A percentile compares a stretch with the other conserved stretches of the same genome.
Conservation (phyloP, 2,888 invertebrate species). For the Protophormia terraenovae region DNA sequence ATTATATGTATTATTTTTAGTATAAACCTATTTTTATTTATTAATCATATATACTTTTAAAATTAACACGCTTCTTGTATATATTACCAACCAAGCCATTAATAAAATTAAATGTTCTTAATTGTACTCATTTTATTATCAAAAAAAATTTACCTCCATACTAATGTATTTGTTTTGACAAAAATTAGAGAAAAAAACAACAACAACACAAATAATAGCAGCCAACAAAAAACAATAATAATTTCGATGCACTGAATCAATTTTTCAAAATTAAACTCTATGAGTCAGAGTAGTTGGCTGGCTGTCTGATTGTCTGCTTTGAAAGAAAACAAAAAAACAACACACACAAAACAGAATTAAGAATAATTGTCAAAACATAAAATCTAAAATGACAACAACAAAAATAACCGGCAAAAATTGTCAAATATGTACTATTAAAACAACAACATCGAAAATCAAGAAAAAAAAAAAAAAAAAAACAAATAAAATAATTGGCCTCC, state of each 20-base stretch:
- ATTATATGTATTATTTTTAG: no score
- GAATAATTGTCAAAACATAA: constrained; percentile 31
- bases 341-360: not conserved
- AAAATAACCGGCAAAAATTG: constrained; percentile 44
- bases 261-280: constrained; percentile 49
- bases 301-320: not conserved
- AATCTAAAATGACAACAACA: constrained; percentile 25
- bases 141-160: not conserved
- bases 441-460: not conserved
- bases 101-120: not conserved
- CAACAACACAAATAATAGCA: not conserved
- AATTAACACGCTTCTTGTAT: not conserved
- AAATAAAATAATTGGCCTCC: constrained; percentile 36
- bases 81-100: not conserved
- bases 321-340: not conserved
- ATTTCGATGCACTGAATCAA: constrained; percentile 38
- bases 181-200: not conserved
- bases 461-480: not conserved
- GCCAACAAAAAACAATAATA: not conserved
- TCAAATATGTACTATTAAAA: not conserved
- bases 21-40: no score
- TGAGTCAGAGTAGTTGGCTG: constrained; percentile 19
- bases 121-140: not conserved
- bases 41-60: not conserved
- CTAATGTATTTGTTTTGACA: not conserved